Evolutionary conservation across 1,140 invertebrate species (phyloP), one percentile per base, ranked within the genome.

Genomic region (Hestina assimilis): DNA sequence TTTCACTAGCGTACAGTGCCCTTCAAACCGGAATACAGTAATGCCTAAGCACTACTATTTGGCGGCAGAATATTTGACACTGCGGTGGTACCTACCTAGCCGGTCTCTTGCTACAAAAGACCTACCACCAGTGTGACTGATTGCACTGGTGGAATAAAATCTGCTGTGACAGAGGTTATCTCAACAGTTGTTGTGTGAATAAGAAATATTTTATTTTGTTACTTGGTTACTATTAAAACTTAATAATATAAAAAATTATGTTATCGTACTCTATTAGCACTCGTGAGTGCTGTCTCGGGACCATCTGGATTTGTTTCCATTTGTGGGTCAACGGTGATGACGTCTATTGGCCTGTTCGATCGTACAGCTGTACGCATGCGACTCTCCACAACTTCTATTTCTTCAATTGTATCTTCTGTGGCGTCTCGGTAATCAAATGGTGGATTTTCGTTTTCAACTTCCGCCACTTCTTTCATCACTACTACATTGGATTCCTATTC

Each of bases 211-310:
- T n/a, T n/a, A n/a, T n/a, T n/a, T n/a, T n/a, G n/a, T n/a, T n/a
- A n/a, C n/a, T n/a, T n/a, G n/a, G n/a, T n/a, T n/a, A n/a, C n/a
- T n/a, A n/a, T n/a, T n/a, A n/a, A n/a, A n/a, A n/a, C n/a, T n/a
- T n/a, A n/a, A n/a, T n/a, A n/a, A n/a, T n/a, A n/a, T n/a, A n/a
- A n/a, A n/a, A 38, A 28, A 29, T 4, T 20, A 12, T 33, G 15
- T 14, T 9, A 28, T 58, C 72, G 73, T 89, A 94, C 93, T 62
- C 93, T 89, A 50, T 91, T 92, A 4, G 90, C 87, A 67, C 89
- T 91, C 63, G 89, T 92, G 47, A 92, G 92, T 2, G 92, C 91
- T 6, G 90, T 89, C 72, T 93, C 91, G 0, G 89, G 90, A 2
- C 75, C 81, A 56, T 91, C 90, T 11, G 89, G 89, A 19, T 78